Evolutionary conservation across 2,888 invertebrate species (phyloP), one percentile per base, ranked within the genome.

Genomic region (Thysanoteuthis rhombus): DNA sequence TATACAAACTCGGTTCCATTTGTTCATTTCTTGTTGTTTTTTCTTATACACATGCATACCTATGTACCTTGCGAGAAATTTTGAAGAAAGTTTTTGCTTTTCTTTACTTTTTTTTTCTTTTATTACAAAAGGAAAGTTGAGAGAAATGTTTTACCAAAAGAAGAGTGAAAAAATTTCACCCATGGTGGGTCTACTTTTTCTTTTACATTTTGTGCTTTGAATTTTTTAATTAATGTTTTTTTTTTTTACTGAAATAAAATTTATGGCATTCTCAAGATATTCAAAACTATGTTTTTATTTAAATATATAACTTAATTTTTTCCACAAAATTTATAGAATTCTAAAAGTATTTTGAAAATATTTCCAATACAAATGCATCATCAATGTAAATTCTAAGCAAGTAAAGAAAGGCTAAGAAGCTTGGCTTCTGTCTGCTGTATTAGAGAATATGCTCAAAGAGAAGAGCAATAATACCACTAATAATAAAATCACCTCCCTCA

Each of bases 371-470:
- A n/a, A n/a, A 75, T 12, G 75, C 75, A 75, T n/a, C n/a, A 75
- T 75, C 75, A 75, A 75, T 36, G n/a, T n/a, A 75, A 75, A 75
- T 75, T 75, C 36, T 75, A 75, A 75, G n/a, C n/a, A n/a, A n/a
- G 36, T 75, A 75, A 75, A 75, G 16, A 75, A 75, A 75, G 36
- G 10, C n/a, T 75, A 75, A n/a, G 75, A 75, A 75, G n/a, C 19
- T 75, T 75, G n/a, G n/a, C n/a, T 75, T n/a, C 75, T 75, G n/a
- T 75, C 75, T 75, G n/a, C n/a, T 75, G n/a, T 75, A 75, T 75
- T 75, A 75, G 75, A 12, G n/a, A 75, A 75, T 36, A 4, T 75
- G 75, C 75, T 75, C 75, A 75, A 16, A 75, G 19, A 75, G n/a
- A 16, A 12, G 16, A 75, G 25, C 25, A 36, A 75, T 75, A n/a